A percentile compares a stretch with the other conserved stretches of the same genome.
Evolutionary conservation across 2,888 invertebrate genomes (phyloP).

Genomic region (Sarcophaga subvicina): DNA sequence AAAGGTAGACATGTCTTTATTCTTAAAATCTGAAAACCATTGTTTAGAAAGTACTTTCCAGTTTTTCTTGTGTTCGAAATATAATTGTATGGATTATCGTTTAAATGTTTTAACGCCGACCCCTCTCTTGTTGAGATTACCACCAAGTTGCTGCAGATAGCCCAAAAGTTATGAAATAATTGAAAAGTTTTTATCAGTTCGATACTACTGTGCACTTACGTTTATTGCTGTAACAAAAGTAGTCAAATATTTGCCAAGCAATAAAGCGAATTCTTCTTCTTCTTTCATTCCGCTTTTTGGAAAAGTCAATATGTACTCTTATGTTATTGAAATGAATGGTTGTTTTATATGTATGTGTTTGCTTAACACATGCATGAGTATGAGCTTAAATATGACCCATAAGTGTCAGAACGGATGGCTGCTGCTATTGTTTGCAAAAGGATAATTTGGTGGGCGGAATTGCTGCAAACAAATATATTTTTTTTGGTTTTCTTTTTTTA

Average conservation of each 20-base stretch:
- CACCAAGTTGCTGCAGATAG: no score
- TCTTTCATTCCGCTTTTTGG: not conserved
- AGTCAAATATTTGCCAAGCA: conserved; percentile 30
- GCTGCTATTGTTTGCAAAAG: not conserved
- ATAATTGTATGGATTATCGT: no score
- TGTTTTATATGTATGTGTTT: not conserved
- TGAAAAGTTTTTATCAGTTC: no score
- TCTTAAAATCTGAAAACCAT: no score
- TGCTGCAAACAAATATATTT: not conserved
- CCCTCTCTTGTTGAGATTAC: no score
- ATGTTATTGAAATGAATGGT: not conserved
- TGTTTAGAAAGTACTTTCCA: no score
- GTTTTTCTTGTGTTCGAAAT: no score
- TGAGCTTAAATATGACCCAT: not conserved
- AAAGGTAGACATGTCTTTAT: no score
- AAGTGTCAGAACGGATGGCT: not conserved
- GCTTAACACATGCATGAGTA: not conserved
- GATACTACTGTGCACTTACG: no score
- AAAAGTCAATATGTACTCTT: not conserved
- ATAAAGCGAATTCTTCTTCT: not conserved
- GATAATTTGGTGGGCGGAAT: not conserved
- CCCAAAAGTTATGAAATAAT: no score
- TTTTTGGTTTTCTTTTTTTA: not conserved
- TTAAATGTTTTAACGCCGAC: no score
- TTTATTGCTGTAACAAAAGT: not conserved